Base-by-base conservation (phyloP, 2,888 invertebrate species). In the Diogma glabrata region DNA sequence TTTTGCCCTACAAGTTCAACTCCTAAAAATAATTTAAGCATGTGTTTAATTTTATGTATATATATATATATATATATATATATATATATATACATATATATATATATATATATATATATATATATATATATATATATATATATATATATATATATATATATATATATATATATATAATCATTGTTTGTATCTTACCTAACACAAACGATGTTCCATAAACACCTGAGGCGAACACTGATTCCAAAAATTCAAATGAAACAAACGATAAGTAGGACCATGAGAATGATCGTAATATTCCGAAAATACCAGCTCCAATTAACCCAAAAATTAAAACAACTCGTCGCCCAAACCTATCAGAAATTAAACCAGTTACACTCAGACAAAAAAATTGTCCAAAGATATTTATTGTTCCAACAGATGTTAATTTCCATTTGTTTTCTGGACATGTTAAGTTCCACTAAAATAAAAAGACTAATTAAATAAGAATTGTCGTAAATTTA, bases 141-240 rank as follows among this genome's bases (percentile, higher is more conserved):
- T n/a, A n/a, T n/a, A n/a, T n/a, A n/a, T n/a, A n/a, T n/a, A n/a
- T n/a, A n/a, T n/a, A n/a, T n/a, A n/a, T n/a, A n/a, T n/a, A n/a
- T n/a, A n/a, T n/a, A 1, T 7, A 9, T 38, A 38, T 38, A 16
- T 38, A 2, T 6, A 33, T 14, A 4, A 12, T 8, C 12, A 33
- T 33, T 3, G 16, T 9, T 38, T 8, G 19, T 40, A 9, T 4
- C 20, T 40, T 19, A 71, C 72, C 71, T 53, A 71, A 60, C 51
- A 72, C 65, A 57, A 69, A 71, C 48, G 64, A 63, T 4, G 67
- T 61, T 51, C 64, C 64, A 58, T 65, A 72, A 46, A 70, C 62
- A 14, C 43, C 43, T 3, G 43, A 43, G 2, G 22, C 43, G 22
- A 43, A 8, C 14, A 43, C n/a, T 6, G 43, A 23, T 14, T 43